phyloP scores from a whole-genome alignment of 2,888 invertebrate genomes.

The Dasysyrphus albostriatus region DNA sequence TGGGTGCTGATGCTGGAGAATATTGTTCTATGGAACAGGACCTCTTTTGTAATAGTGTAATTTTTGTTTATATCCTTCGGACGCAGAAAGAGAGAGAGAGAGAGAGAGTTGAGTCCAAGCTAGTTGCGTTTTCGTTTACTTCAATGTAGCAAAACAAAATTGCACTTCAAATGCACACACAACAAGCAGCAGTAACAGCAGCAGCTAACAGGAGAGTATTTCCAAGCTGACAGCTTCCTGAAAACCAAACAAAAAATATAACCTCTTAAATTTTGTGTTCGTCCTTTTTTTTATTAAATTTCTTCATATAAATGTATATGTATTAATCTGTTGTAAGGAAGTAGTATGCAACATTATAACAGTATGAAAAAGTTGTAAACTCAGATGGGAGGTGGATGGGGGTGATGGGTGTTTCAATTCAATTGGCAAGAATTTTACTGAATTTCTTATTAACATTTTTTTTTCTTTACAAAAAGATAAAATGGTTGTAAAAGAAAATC shows the following conservation, averaged over 20 bases:
- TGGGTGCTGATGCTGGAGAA: conserved; percentile 19
- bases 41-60: conserved; percentile 48
- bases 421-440: not conserved
- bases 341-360: conserved; percentile 31
- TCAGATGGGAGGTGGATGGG: not conserved
- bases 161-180: conserved; percentile 69
- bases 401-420: not conserved
- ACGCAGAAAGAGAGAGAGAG: too few species aligned
- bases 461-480: conserved; percentile 14
- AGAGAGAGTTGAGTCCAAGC: conserved; percentile 15
- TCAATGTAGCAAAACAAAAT: conserved; percentile 43
- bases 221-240: conserved; percentile 72
- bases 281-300: conserved; percentile 20
- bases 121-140: conserved; percentile 24
- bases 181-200: conserved; percentile 16
- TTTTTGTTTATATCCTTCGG: conserved; percentile 48
- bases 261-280: conserved; percentile 44
- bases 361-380: conserved; percentile 16
- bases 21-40: conserved; percentile 7
- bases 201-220: conserved; percentile 47
- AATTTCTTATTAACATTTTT: conserved; percentile 5
- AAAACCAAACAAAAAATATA: conserved; percentile 53
- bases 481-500: conserved; percentile 1
- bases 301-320: not conserved
- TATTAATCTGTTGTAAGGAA: conserved; percentile 45